Percentiles rank a stretch among this genome's conserved stretches.
These are phyloP conservation scores for Phymanthus crucifer DNA, from an alignment of 92 coral and sea anemone genomes.

Conservation along the genomic window DNA sequence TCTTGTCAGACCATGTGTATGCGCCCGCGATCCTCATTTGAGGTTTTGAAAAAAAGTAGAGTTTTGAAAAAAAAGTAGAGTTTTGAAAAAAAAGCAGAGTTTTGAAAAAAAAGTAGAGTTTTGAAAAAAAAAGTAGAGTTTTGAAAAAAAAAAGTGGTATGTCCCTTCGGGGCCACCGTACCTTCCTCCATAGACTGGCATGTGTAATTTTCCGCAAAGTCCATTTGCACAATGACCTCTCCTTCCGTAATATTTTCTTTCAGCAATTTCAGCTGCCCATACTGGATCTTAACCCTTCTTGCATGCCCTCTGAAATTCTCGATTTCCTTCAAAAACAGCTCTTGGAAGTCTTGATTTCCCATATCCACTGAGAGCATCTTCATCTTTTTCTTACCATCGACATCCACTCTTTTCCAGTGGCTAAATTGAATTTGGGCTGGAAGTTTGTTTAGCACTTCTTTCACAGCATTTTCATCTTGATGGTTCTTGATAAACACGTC, in stretches of 20 bases:
- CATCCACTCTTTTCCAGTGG: slow-evolving; percentile 44
- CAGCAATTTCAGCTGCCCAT: slow-evolving; percentile 40
- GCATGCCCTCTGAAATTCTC: slow-evolving; percentile 34
- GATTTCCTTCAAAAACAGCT: slow-evolving; percentile 3
- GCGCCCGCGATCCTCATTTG: no score
- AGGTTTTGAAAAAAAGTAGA: no score
- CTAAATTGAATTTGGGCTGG: slow-evolving; percentile 20
- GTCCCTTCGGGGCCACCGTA: no score
- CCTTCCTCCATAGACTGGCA: slow-evolving; percentile 39
- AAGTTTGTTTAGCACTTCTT: slow-evolving; percentile 3
- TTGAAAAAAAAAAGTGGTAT: no score
- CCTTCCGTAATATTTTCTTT: slow-evolving; percentile 32
- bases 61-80: no score
- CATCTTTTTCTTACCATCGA: slow-evolving; percentile 50
- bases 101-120: no score
- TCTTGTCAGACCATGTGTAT: no score
- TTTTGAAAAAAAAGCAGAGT: no score
- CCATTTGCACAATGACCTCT: slow-evolving; percentile 37
- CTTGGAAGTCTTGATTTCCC: no score
- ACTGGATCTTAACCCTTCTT: slow-evolving; percentile 38
- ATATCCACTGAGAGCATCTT: no score
- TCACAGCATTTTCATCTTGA: not conserved
- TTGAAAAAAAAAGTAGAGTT: no score
- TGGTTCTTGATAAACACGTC: slow-evolving; percentile 35
- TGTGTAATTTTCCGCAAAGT: slow-evolving; percentile 40